Evolutionary conservation across 2,888 invertebrate genomes (phyloP).

Genomic region (Leptinotarsa haldemani): DNA sequence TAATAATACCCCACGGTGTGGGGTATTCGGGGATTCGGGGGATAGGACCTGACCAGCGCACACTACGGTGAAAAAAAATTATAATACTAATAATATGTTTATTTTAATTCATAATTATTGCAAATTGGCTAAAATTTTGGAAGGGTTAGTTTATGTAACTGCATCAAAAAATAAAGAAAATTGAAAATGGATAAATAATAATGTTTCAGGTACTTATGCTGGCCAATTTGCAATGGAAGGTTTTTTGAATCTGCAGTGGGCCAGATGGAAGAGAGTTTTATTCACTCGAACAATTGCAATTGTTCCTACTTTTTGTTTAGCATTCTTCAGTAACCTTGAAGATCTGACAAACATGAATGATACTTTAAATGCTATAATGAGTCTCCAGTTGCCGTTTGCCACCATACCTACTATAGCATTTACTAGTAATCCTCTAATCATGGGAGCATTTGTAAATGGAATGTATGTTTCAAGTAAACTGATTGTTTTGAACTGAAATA

Average conservation of each 20-base stretch:
- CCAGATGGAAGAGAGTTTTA: slow-evolving; percentile 84
- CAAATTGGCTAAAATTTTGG: too few relatives aligned
- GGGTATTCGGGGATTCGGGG: too few relatives aligned
- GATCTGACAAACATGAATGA: slow-evolving; percentile 87
- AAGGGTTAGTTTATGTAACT: too few relatives aligned
- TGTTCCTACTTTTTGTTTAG: slow-evolving; percentile 76
- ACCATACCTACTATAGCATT: slow-evolving; percentile 88
- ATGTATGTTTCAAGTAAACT: slow-evolving; percentile 69
- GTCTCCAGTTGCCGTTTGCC: slow-evolving; percentile 88
- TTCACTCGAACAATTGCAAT: slow-evolving; percentile 89
- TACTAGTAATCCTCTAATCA: slow-evolving; percentile 80
- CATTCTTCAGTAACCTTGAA: slow-evolving; percentile 75
- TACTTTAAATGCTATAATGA: slow-evolving; percentile 86
- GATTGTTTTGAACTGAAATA: not conserved
- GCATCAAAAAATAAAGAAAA: slow-evolving; percentile 32
- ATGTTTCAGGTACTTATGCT: slow-evolving; percentile 74
- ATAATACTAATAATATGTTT: too few relatives aligned
- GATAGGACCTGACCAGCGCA: too few relatives aligned
- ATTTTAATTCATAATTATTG: too few relatives aligned
- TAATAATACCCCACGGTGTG: too few relatives aligned
- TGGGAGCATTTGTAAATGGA: slow-evolving; percentile 88
- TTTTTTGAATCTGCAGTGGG: slow-evolving; percentile 86
- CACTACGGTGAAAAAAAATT: too few relatives aligned
- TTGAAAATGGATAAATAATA: not conserved
- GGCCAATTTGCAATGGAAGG: slow-evolving; percentile 93